Percentiles rank a stretch among this genome's conserved stretches.
phyloP scores from a whole-genome alignment of 2,888 invertebrate species.

The Cantharis rustica region DNA sequence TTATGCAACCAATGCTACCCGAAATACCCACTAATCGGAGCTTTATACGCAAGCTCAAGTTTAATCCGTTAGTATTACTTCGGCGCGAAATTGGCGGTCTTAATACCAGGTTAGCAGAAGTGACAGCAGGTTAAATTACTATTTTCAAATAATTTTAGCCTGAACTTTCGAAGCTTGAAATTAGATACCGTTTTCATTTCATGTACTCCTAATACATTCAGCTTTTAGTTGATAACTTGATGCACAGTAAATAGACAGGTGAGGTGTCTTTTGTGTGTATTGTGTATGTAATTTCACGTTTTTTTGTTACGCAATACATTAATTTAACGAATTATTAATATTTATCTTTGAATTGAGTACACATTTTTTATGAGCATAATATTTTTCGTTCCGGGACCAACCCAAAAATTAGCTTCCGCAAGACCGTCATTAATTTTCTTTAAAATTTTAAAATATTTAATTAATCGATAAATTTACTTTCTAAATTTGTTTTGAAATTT shows the following conservation, averaged over 20 bases:
- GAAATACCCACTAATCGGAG: background rate
- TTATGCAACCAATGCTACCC: background rate
- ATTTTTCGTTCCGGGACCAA: background rate
- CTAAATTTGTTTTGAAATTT: background rate
- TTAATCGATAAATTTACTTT: background rate
- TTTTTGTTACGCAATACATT: background rate
- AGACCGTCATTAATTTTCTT: background rate
- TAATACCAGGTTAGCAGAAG: constrained; percentile 42
- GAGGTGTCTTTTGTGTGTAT: constrained; percentile 9
- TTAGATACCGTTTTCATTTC: background rate
- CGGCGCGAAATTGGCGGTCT: constrained; percentile 53
- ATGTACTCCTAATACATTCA: constrained; percentile 36
- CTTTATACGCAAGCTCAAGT: background rate
- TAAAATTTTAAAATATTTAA: background rate
- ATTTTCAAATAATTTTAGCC: background rate
- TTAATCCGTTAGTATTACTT: constrained; percentile 33
- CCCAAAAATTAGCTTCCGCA: background rate
- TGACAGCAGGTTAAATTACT: background rate
- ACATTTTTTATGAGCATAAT: background rate
- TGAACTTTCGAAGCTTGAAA: background rate
- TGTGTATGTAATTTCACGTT: background rate
- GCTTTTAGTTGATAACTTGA: constrained; percentile 52
- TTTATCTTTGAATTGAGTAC: background rate
- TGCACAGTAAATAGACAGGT: constrained; percentile 43
- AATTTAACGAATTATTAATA: background rate